A percentile compares a stretch with the other conserved stretches of the same genome.
These are phyloP conservation scores for Panopea generosa DNA, from an alignment of 2,888 invertebrate species.

Conservation along the genomic window DNA sequence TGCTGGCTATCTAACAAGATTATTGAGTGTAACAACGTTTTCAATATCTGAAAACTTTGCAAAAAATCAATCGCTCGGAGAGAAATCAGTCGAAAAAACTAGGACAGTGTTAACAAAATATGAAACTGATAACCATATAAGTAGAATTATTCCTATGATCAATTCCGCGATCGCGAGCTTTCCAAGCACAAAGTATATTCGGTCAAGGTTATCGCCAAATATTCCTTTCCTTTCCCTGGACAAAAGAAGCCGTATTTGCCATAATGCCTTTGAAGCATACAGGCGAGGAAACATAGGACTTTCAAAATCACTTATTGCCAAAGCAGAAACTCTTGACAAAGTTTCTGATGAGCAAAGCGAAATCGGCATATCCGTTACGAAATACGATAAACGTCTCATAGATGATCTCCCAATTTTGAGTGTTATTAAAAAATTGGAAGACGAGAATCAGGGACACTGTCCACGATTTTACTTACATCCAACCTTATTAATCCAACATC, in stretches of 20 bases:
- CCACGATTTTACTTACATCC: conserved; percentile 11
- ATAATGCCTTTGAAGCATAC: too few relatives aligned
- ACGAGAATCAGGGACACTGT: conserved; percentile 1
- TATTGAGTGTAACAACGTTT: conserved; percentile 11
- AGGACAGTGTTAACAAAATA: neutral
- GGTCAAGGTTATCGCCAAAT: too few relatives aligned
- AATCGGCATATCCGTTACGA: conserved; percentile 9
- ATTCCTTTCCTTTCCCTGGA: too few relatives aligned
- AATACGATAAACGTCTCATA: neutral
- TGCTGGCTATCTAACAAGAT: conserved; percentile 10
- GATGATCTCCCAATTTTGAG: neutral
- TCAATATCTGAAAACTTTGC: conserved; percentile 11
- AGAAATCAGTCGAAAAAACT: conserved; percentile 4
- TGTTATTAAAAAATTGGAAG: neutral
- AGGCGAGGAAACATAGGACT: too few relatives aligned
- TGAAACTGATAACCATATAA: conserved; percentile 4
- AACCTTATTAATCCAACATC: neutral
- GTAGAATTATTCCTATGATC: conserved; percentile 1
- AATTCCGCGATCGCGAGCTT: neutral
- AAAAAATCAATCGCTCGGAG: neutral
- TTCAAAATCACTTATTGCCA: too few relatives aligned
- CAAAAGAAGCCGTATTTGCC: too few relatives aligned
- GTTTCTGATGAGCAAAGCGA: neutral
- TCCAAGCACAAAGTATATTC: too few relatives aligned
- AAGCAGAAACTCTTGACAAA: too few relatives aligned